Percentiles rank a stretch among this genome's conserved stretches.
phyloP scores from a whole-genome alignment of 2,797 vertebrate genomes.

The Acrossocheilus fasciatus region DNA sequence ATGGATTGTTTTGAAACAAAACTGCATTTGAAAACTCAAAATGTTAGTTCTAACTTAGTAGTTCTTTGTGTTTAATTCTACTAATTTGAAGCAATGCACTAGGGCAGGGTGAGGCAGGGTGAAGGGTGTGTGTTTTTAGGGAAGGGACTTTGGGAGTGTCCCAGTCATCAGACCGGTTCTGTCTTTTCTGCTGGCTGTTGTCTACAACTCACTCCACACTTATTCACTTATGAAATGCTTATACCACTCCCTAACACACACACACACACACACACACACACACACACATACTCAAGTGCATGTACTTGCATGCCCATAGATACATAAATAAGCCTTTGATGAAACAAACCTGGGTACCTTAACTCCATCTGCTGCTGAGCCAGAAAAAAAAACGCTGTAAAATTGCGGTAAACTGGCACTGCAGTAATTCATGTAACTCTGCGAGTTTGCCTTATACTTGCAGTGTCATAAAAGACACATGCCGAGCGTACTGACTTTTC shows the following conservation, averaged over 20 bases:
- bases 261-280: not conserved
- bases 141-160: slow-evolving; percentile 51
- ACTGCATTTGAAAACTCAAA: not conserved
- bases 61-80: not conserved
- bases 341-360: not conserved
- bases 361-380: not conserved
- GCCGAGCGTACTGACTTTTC: not conserved
- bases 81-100: not conserved
- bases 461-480: slow-evolving; percentile 3
- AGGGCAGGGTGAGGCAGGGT: slow-evolving; percentile 46
- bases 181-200: slow-evolving; percentile 38
- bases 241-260: slow-evolving; percentile 42
- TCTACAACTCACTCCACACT: slow-evolving; percentile 45
- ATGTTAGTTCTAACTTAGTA: not conserved
- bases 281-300: not conserved
- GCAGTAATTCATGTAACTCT: not conserved
- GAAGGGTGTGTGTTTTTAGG: slow-evolving; percentile 46
- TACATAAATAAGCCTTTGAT: not conserved
- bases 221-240: slow-evolving; percentile 41
- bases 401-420: not conserved
- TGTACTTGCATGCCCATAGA: slow-evolving; percentile 10
- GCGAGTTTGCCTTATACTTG: not conserved
- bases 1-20: not conserved
- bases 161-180: slow-evolving; percentile 59
- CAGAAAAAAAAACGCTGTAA: not conserved